These are phyloP conservation scores for Oenanthe oenanthe DNA, from an alignment of 2,113 vertebrate genomes.

Conservation along the genomic window DNA sequence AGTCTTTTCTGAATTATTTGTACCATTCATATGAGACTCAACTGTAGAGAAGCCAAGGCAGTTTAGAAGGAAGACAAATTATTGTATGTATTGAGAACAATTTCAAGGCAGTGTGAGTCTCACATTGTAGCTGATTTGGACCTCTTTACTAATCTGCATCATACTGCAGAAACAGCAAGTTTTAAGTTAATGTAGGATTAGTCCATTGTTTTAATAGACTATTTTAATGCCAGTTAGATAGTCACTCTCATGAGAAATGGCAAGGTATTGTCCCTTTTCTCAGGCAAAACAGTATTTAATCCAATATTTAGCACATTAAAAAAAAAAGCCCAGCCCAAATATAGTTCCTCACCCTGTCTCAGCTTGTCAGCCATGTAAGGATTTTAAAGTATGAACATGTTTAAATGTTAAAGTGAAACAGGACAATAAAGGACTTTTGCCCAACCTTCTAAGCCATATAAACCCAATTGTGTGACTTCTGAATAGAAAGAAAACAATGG, in stretches of 20 bases:
- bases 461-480: neutral
- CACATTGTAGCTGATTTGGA: neutral
- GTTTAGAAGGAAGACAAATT: neutral
- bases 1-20: neutral
- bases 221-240: neutral
- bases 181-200: neutral
- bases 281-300: neutral
- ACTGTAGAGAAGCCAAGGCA: neutral
- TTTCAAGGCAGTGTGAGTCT: neutral
- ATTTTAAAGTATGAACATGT: neutral
- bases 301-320: neutral
- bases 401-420: neutral
- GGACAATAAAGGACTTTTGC: conserved; percentile 8
- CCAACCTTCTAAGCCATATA: neutral
- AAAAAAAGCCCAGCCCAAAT: neutral
- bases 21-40: neutral
- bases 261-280: neutral
- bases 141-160: neutral
- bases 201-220: neutral
- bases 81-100: neutral
- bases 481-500: neutral
- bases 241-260: neutral
- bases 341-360: neutral
- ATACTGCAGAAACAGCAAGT: neutral
- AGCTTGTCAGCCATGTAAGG: neutral